Base-by-base conservation (phyloP, 2,113 vertebrate genomes). In the Pteropus alecto region DNA sequence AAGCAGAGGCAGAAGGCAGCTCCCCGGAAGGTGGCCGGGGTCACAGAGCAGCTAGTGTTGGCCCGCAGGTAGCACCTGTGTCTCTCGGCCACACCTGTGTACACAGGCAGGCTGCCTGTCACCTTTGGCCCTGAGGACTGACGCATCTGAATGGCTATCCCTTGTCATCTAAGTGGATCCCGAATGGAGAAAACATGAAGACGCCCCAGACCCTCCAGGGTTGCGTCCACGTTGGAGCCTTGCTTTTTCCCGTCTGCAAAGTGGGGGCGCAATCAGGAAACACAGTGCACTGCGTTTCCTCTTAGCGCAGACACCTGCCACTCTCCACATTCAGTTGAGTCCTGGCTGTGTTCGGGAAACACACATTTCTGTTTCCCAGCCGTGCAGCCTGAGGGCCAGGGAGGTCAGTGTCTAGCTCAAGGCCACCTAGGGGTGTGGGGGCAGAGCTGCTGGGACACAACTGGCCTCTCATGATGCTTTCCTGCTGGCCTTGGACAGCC, bases 1-100 rank as follows among this genome's bases (percentile, higher is more conserved):
- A 10, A 19, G 12, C n/a, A 8, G 18, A 38, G 30, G 70, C 43
- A 5, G 65, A 28, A 41, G 48, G n/a, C 79, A 30, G 28, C 3
- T 9, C 11, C 28, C 38, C 10, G 30, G 65, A 15, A 35, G 71
- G n/a, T 41, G n/a, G 26, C 78, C 41, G 67, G 60, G 61, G n/a
- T 54, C 86, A 6, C 14, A 13, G 2, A 2, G 10, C 19, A 48
- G 68, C 60, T 12, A 7, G 1, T 0, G 3, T 1, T 28, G 35
- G 54, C 38, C 21, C 30, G 46, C 71, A 35, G 54, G 61, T 2
- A 13, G 12, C 68, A 71, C 13, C 7, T 35, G 43, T 5, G 6
- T 74, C 70, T 33, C 61, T 78, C 18, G 11, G 56, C 61, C 33
- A 56, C 88, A 90, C 94, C 89, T 94, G 94, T 89, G 91, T 51